These are phyloP conservation scores for Sciurus vulgaris DNA, from an alignment of 2,797 vertebrate species.

Conservation along the genomic window DNA sequence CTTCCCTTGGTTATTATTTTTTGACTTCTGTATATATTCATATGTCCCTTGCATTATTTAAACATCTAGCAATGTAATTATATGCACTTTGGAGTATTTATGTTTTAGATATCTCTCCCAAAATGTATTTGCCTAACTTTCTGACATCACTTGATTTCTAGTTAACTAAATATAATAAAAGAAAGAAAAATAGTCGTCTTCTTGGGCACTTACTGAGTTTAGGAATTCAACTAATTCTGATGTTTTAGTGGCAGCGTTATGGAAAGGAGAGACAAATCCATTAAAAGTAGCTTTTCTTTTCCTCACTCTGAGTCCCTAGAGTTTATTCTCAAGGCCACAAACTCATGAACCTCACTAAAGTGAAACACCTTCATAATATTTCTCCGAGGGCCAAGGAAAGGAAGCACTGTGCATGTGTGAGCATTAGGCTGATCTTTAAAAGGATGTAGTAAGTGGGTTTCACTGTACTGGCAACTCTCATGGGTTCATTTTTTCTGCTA, in stretches of 20 bases:
- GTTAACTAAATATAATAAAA: conserved; percentile 72
- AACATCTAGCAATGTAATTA: neutral
- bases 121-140: conserved; percentile 64
- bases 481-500: conserved; percentile 85
- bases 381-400: conserved; percentile 54
- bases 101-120: conserved; percentile 67
- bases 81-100: conserved; percentile 22
- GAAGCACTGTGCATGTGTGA: conserved; percentile 65
- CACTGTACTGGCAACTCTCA: conserved; percentile 80
- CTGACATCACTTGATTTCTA: conserved; percentile 74
- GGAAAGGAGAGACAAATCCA: conserved; percentile 55
- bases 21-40: neutral
- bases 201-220: neutral
- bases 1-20: neutral
- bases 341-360: conserved; percentile 78
- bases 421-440: conserved; percentile 75
- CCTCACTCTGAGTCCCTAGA: conserved; percentile 39
- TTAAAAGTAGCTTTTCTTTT: conserved; percentile 55
- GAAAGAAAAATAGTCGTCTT: conserved; percentile 72
- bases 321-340: conserved; percentile 80
- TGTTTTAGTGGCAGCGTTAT: conserved; percentile 31
- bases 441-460: conserved; percentile 78
- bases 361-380: conserved; percentile 77
- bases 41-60: neutral
- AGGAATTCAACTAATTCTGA: conserved; percentile 56